Evolutionary conservation across 2,797 vertebrate species (phyloP).

Genomic region (Lagorchestes hirsutus): DNA sequence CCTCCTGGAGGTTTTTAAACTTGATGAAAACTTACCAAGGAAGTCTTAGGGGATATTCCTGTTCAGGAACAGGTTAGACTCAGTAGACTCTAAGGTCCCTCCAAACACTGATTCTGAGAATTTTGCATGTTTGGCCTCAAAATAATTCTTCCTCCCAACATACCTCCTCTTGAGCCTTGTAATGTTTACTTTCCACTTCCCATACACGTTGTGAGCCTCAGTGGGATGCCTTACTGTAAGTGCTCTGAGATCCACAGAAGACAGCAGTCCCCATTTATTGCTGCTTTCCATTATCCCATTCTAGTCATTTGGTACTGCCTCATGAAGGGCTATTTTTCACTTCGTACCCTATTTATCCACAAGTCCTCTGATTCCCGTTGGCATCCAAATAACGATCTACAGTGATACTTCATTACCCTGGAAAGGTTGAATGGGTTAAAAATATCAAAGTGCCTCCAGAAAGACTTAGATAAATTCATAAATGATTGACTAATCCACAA

Average conservation of each 20-base stretch:
- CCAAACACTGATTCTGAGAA: background rate
- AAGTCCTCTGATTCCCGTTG: background rate
- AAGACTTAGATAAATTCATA: constrained; percentile 15
- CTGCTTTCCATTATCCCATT: background rate
- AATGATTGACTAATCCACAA: constrained; percentile 4
- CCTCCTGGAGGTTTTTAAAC: background rate
- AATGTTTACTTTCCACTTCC: background rate
- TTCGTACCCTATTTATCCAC: background rate
- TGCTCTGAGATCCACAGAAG: background rate
- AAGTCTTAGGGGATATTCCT: background rate
- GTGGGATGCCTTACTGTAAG: background rate
- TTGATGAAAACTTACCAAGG: background rate
- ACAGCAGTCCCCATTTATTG: background rate
- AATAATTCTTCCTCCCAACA: background rate
- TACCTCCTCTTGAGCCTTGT: background rate
- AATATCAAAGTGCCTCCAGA: background rate
- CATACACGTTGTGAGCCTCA: background rate
- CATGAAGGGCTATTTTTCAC: background rate
- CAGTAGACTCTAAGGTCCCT: background rate
- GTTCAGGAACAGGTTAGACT: background rate
- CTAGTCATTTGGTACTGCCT: background rate
- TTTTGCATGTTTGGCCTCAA: background rate
- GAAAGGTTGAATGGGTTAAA: background rate
- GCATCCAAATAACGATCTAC: background rate
- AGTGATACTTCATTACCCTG: background rate